Percentiles rank a stretch among this genome's conserved stretches.
Conservation (phyloP, 2,113 vertebrate genomes). For the Nyctibius bracteatus region DNA sequence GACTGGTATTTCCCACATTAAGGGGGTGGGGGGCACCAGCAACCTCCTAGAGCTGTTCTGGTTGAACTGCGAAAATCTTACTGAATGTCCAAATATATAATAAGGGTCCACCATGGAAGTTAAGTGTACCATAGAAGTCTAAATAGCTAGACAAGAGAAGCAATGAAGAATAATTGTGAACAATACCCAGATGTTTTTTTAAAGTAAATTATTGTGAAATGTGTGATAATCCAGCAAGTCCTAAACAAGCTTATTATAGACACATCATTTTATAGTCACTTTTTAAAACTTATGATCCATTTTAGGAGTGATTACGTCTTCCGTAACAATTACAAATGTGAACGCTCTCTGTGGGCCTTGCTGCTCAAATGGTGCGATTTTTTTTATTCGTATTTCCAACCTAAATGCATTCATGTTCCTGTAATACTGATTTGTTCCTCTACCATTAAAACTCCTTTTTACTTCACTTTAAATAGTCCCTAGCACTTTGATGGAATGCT, state of each 20-base stretch:
- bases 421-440: not conserved
- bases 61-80: not conserved
- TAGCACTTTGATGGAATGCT: not conserved
- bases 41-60: not conserved
- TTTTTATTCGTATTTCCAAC: not conserved
- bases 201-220: not conserved
- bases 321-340: not conserved
- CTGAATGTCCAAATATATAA: not conserved
- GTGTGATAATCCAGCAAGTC: not conserved
- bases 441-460: not conserved
- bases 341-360: accelerated
- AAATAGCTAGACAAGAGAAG: not conserved
- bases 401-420: not conserved
- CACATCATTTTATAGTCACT: not conserved
- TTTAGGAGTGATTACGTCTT: not conserved
- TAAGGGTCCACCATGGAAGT: not conserved
- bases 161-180: not conserved
- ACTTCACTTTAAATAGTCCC: not conserved
- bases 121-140: not conserved
- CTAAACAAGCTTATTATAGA: not conserved
- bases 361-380: not conserved
- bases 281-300: not conserved
- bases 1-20: not conserved
- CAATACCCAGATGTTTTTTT: not conserved
- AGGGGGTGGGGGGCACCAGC: not conserved